Evolutionary conservation across 2,797 vertebrate genomes (phyloP).

Genomic region (Acanthopagrus latus): DNA sequence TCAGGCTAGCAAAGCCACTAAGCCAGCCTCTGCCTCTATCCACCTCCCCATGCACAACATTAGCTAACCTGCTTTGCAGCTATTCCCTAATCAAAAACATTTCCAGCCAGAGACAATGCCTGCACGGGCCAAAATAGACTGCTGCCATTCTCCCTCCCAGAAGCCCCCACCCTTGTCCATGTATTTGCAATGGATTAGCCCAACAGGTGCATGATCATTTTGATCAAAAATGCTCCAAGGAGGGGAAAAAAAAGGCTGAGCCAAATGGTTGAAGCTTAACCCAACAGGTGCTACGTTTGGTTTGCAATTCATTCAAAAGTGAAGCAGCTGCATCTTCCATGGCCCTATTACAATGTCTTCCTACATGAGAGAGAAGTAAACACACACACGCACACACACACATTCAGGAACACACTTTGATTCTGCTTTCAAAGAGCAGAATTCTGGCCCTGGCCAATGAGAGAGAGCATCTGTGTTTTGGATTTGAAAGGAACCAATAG

Average conservation of each 20-base stretch:
- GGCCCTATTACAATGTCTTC: slow-evolving; percentile 49
- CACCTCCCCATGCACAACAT: slow-evolving; percentile 53
- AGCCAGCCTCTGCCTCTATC: slow-evolving; percentile 61
- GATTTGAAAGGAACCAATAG: slow-evolving; percentile 77
- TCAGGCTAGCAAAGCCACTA: slow-evolving; percentile 70
- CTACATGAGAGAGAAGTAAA: slow-evolving; percentile 39
- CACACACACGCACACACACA: slow-evolving; percentile 10
- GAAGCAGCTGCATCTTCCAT: slow-evolving; percentile 78
- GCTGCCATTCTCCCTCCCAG: slow-evolving; percentile 12
- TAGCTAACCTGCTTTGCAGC: slow-evolving; percentile 68
- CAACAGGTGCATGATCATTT: slow-evolving; percentile 79
- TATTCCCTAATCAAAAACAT: slow-evolving; percentile 73
- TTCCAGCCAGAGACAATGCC: slow-evolving; percentile 62
- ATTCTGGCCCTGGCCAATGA: slow-evolving; percentile 68
- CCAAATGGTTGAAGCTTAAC: slow-evolving; percentile 18
- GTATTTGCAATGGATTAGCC: slow-evolving; percentile 62
- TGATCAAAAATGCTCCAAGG: slow-evolving; percentile 27
- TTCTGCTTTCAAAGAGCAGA: slow-evolving; percentile 67
- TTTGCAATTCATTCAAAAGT: slow-evolving; percentile 40
- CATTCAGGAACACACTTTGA: slow-evolving; percentile 28
- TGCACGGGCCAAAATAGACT: slow-evolving; percentile 48
- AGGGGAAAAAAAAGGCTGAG: not conserved
- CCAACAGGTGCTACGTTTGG: slow-evolving; percentile 64
- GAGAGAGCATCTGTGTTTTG: slow-evolving; percentile 61
- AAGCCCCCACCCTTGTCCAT: slow-evolving; percentile 8